phyloP scores from a whole-genome alignment of 1,140 invertebrate species.

The Armadillidium nasatum region DNA sequence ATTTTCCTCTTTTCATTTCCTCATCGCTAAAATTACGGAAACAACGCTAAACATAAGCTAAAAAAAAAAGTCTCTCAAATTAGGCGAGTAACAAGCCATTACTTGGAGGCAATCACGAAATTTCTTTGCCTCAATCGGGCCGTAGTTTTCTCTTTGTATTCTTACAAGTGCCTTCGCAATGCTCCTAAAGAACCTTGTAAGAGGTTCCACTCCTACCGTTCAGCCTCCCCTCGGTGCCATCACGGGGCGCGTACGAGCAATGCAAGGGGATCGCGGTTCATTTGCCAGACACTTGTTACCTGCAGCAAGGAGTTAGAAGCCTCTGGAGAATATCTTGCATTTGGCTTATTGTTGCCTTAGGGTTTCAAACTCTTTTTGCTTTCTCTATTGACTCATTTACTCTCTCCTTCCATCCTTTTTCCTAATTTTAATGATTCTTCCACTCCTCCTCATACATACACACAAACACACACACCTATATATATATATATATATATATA shows the following conservation, averaged over 20 bases:
- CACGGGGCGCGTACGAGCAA: slow-evolving; percentile 16
- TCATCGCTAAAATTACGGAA: too few species aligned
- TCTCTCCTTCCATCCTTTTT: not conserved
- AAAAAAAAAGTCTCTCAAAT: slow-evolving; percentile 4
- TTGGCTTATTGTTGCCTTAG: slow-evolving; percentile 19
- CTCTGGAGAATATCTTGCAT: not conserved
- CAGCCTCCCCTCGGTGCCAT: slow-evolving; percentile 32
- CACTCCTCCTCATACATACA: not conserved
- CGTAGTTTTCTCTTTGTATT: slow-evolving; percentile 6
- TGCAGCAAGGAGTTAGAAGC: not conserved
- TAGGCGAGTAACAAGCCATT: slow-evolving; percentile 11
- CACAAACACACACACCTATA: not conserved
- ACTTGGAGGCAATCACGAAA: slow-evolving; percentile 2
- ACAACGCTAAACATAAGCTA: too few species aligned
- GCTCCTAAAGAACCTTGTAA: slow-evolving; percentile 7
- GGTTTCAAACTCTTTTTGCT: not conserved
- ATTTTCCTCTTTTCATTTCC: too few species aligned
- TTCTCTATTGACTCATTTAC: not conserved
- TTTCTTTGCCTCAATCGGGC: not conserved
- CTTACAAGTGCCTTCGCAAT: not conserved
- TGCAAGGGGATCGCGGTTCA: slow-evolving; percentile 16
- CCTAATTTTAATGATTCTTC: slow-evolving; percentile 4
- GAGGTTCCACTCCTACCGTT: slow-evolving; percentile 24
- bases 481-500: slow-evolving; percentile 4
- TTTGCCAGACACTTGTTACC: slow-evolving; percentile 16